Conservation (phyloP, 2,113 vertebrate genomes). For the Hemicordylus capensis region DNA sequence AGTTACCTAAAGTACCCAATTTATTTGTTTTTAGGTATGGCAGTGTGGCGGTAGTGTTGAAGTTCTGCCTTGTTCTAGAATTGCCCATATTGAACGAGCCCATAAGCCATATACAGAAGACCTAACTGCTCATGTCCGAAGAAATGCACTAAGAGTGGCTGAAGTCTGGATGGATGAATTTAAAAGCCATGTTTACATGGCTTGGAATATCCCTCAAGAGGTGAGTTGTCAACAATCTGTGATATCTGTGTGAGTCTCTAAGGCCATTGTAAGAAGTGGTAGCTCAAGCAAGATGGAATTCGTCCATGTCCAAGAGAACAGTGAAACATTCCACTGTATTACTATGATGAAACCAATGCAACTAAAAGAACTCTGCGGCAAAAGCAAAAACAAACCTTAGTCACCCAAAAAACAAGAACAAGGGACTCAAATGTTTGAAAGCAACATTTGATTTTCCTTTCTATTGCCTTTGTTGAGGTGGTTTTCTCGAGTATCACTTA, state of each 20-base stretch:
- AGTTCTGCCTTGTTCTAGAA: constrained; percentile 93
- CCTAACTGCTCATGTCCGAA: constrained; percentile 89
- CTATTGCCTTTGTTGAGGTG: background rate
- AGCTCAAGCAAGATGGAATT: background rate
- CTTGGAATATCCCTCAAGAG: constrained; percentile 97
- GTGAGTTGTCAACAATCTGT: constrained; percentile 66
- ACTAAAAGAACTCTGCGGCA: background rate
- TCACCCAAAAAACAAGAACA: background rate
- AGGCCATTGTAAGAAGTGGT: background rate
- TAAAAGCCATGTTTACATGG: constrained; percentile 98
- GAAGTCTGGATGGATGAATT: constrained; percentile 99
- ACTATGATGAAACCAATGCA: background rate
- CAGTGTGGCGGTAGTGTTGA: constrained; percentile 97
- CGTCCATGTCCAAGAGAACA: background rate
- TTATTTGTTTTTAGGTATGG: constrained; percentile 84
- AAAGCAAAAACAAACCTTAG: background rate
- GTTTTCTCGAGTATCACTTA: background rate
- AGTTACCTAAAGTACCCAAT: background rate
- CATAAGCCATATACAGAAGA: constrained; percentile 97
- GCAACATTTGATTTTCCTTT: background rate
- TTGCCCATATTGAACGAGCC: constrained; percentile 95
- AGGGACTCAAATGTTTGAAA: background rate
- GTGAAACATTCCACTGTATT: background rate
- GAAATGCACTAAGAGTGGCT: constrained; percentile 93
- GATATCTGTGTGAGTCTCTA: too few relatives aligned